Evolutionary conservation across 1,140 invertebrate species (phyloP).

Genomic region (Zaprionus taronus): DNA sequence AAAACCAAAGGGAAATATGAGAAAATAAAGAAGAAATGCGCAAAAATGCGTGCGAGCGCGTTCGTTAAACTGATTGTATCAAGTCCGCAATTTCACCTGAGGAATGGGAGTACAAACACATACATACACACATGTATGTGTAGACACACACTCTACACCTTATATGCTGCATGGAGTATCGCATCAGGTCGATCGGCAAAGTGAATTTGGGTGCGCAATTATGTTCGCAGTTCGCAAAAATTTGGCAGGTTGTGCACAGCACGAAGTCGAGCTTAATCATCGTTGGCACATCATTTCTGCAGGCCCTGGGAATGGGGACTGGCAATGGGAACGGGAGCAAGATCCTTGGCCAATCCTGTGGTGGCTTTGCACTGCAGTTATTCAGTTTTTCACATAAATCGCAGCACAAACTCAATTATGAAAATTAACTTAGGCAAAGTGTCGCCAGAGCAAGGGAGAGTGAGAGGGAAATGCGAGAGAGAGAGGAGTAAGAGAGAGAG

Average conservation of each 20-base stretch:
- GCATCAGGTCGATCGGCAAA: constrained; percentile 29
- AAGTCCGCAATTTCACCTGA: constrained; percentile 56
- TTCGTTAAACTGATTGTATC: constrained; percentile 76
- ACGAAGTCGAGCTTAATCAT: constrained; percentile 60
- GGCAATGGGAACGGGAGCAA: constrained; percentile 7
- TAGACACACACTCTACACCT: not conserved
- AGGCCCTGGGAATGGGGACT: not conserved
- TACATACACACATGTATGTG: not conserved
- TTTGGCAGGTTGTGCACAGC: constrained; percentile 65
- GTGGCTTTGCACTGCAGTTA: not conserved
- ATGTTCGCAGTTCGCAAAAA: constrained; percentile 50
- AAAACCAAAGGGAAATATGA: constrained; percentile 18
- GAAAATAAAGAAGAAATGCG: constrained; percentile 20
- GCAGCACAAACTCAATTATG: constrained; percentile 2
- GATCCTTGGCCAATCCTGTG: not conserved
- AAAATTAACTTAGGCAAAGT: constrained; percentile 3
- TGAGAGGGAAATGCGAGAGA: not conserved
- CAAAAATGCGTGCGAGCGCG: constrained; percentile 38
- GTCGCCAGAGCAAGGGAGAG: not conserved
- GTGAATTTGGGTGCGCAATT: constrained; percentile 62
- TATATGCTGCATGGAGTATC: not conserved
- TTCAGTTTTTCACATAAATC: not conserved
- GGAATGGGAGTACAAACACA: constrained; percentile 21
- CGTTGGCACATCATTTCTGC: constrained; percentile 68
- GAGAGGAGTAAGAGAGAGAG: not conserved